Evolutionary conservation across 2,888 invertebrate genomes (phyloP).

Genomic region (Pollenia angustigena): DNA sequence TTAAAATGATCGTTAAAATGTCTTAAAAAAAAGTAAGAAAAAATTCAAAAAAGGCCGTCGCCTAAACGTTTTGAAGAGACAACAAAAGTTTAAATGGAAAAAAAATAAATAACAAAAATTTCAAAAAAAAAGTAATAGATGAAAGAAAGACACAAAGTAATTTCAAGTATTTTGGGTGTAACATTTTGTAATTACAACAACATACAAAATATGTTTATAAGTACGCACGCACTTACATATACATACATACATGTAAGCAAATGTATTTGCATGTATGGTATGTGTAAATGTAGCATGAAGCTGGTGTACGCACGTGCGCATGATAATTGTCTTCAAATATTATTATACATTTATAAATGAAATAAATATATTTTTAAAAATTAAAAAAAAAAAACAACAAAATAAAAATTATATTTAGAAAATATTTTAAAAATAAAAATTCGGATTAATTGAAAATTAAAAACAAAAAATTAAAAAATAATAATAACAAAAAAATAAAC

Average conservation of each 20-base stretch:
- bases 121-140: slow-evolving; percentile 4
- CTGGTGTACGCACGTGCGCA: slow-evolving; percentile 60
- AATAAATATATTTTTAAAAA: neutral
- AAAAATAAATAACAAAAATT: neutral
- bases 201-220: neutral
- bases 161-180: slow-evolving; percentile 45
- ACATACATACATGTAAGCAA: neutral
- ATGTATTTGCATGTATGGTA: neutral
- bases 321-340: slow-evolving; percentile 46
- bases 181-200: slow-evolving; percentile 34
- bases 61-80: slow-evolving; percentile 19
- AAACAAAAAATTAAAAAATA: neutral
- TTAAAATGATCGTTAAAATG: slow-evolving; percentile 14
- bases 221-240: too few species aligned
- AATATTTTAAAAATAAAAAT: neutral
- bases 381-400: slow-evolving; percentile 2
- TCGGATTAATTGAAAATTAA: neutral
- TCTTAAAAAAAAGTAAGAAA: slow-evolving; percentile 7
- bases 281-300: too few species aligned
- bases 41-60: slow-evolving; percentile 64
- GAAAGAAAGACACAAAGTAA: slow-evolving; percentile 20
- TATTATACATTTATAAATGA: neutral
- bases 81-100: slow-evolving; percentile 17
- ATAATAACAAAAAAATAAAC: neutral
- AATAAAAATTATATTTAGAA: neutral